Base-by-base conservation (phyloP, 2,113 vertebrate species). In the Nesoenas mayeri region DNA sequence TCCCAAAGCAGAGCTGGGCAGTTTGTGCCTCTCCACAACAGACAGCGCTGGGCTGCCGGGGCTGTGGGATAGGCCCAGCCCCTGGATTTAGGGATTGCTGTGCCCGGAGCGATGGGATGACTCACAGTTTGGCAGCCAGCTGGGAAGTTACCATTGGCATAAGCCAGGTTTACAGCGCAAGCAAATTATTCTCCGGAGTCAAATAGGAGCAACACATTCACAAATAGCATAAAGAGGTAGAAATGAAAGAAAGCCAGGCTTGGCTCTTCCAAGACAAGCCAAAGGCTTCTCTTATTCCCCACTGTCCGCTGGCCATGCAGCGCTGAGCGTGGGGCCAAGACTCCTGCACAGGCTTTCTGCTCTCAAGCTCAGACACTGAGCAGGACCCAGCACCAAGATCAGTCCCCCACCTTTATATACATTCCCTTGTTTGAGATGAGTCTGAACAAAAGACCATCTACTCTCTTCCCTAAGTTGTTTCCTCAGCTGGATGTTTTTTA, bases 141-240 rank as follows among this genome's bases (percentile, higher is more conserved):
- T 88, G 93, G 79, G 86, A 90, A 79, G 53, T 36, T 70, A 72
- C 91, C 79, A 15, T 32, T n/a, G 79, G 53, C 64, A 24, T 10
- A 44, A 79, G 14, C 65, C 70, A 81, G 36, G 84, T 8, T 83
- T 72, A 58, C 62, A 53, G 88, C 42, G 79, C 77, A 86, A 93
- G 40, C 20, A 92, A 71, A 57, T 36, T 54, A 2, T 58, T 88
- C 74, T 62, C 57, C 26, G 17, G 93, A 58, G 79, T 42, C 65
- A 74, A 15, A 53, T 0, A 26, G 65, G 40, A 93, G 64, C 69
- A 65, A 67, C 26, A 18, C 36, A 66, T 66, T 65, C 66, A 75
- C 28, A 50, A 66, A 44, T 11, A 15, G 51, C 32, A 34, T 13
- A 25, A n/a, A 54, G 56, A 58, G 50, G 69, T 1, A 77, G 78